Percentiles rank a stretch among this genome's conserved stretches.
Evolutionary conservation across 2,797 vertebrate species (phyloP).

Genomic region (Acomys russatus): DNA sequence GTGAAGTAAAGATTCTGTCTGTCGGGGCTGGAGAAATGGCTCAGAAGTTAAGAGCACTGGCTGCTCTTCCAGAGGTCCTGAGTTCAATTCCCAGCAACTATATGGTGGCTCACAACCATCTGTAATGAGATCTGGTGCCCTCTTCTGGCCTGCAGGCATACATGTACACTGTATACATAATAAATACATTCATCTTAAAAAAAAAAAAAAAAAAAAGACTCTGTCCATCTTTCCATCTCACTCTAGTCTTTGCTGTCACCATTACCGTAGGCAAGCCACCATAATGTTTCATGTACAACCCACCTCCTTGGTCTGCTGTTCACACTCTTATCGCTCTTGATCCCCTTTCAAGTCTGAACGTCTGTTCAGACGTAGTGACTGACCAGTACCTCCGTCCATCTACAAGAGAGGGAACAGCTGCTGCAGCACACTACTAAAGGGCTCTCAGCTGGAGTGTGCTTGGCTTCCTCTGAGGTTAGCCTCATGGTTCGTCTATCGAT

Average conservation of each 20-base stretch:
- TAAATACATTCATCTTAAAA: too few relatives aligned
- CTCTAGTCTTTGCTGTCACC: not conserved
- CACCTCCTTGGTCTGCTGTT: not conserved
- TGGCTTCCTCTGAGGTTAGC: not conserved
- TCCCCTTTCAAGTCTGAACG: not conserved
- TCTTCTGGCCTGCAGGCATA: too few relatives aligned
- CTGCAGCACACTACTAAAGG: fast-evolving
- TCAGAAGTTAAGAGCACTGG: too few relatives aligned
- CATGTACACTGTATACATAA: too few relatives aligned
- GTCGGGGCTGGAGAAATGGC: too few relatives aligned
- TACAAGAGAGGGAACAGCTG: not conserved
- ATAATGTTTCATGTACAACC: not conserved
- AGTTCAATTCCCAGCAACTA: too few relatives aligned
- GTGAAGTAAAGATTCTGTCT: not conserved
- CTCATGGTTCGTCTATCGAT: not conserved
- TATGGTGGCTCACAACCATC: too few relatives aligned
- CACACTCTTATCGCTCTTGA: not conserved
- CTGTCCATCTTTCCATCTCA: not conserved
- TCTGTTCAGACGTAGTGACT: not conserved
- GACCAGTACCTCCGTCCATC: not conserved
- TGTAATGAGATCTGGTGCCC: too few relatives aligned
- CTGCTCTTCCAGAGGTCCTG: too few relatives aligned
- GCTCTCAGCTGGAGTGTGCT: not conserved
- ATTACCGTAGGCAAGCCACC: not conserved
- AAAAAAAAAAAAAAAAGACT: too few relatives aligned